Conservation (phyloP, 2,888 invertebrate genomes). For the Eurois occulta region DNA sequence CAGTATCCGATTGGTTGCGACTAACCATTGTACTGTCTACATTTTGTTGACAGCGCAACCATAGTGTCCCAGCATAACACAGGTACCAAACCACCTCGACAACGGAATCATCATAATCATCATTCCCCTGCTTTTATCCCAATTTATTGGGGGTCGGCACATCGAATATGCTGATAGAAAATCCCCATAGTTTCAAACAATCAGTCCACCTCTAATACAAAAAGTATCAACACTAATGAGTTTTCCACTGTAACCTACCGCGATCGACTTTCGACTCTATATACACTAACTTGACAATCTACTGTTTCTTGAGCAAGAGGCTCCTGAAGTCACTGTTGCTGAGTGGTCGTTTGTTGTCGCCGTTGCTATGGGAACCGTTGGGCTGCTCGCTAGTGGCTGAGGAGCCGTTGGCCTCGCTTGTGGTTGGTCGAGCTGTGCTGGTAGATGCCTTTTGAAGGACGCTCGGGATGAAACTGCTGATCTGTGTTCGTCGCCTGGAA, state of each 20-base stretch:
- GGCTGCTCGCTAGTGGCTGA: constrained; percentile 64
- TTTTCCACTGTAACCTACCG: constrained; percentile 31
- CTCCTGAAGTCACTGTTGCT: constrained; percentile 90
- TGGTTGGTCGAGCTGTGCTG: constrained; percentile 62
- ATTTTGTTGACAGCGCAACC: not conserved
- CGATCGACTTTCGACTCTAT: constrained; percentile 39
- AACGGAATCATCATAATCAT: not conserved
- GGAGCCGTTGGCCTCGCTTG: constrained; percentile 66
- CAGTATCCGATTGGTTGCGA: not conserved
- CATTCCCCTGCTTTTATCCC: not conserved
- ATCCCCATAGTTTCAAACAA: constrained; percentile 14
- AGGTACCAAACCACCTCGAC: not conserved
- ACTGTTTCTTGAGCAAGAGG: constrained; percentile 84
- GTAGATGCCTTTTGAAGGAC: constrained; percentile 83
- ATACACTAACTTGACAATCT: constrained; percentile 48
- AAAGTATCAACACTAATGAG: constrained; percentile 31
- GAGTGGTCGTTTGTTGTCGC: constrained; percentile 77
- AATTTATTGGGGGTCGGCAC: not conserved
- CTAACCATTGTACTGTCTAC: not conserved
- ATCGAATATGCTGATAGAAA: constrained; percentile 6
- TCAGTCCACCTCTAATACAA: constrained; percentile 40
- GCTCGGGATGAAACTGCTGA: constrained; percentile 87
- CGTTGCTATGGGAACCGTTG: constrained; percentile 61
- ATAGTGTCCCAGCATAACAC: not conserved
- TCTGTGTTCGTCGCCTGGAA: constrained; percentile 85